Conservation (phyloP, 2,888 invertebrate species). For the Acleris literana region DNA sequence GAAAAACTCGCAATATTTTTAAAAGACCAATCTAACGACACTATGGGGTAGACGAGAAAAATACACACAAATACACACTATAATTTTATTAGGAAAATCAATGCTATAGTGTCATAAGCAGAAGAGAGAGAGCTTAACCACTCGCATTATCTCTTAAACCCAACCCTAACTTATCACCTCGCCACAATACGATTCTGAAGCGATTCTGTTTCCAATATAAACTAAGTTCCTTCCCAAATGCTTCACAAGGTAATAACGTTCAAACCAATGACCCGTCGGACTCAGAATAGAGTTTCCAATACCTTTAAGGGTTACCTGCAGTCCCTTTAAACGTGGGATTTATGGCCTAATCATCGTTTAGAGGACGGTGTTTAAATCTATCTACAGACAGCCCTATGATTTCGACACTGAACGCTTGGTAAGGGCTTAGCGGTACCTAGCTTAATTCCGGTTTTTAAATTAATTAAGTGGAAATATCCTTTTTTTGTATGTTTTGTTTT, state of each 20-base stretch:
- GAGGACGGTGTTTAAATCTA: slow-evolving; percentile 22
- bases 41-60: too few species aligned
- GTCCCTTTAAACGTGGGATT: slow-evolving; percentile 19
- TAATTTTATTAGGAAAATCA: too few species aligned
- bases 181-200: neutral
- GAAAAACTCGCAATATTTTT: too few species aligned
- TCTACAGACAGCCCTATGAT: slow-evolving; percentile 15
- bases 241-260: slow-evolving; percentile 25
- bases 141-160: too few species aligned
- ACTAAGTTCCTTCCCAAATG: slow-evolving; percentile 7
- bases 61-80: too few species aligned
- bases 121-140: too few species aligned
- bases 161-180: neutral
- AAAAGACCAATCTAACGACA: too few species aligned
- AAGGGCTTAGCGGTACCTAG: neutral
- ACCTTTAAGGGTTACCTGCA: slow-evolving; percentile 27
- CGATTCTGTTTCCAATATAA: neutral
- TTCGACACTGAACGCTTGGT: slow-evolving; percentile 3
- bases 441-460: neutral
- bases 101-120: too few species aligned
- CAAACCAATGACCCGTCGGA: slow-evolving; percentile 21
- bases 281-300: slow-evolving; percentile 32
- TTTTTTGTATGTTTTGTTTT: too few species aligned
- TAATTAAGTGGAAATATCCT: too few species aligned
- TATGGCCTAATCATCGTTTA: slow-evolving; percentile 30